A percentile compares a stretch with the other conserved stretches of the same genome.
Evolutionary conservation across 92 coral and sea anemone species (phyloP).

Genomic region (Zoanthus solanderi): DNA sequence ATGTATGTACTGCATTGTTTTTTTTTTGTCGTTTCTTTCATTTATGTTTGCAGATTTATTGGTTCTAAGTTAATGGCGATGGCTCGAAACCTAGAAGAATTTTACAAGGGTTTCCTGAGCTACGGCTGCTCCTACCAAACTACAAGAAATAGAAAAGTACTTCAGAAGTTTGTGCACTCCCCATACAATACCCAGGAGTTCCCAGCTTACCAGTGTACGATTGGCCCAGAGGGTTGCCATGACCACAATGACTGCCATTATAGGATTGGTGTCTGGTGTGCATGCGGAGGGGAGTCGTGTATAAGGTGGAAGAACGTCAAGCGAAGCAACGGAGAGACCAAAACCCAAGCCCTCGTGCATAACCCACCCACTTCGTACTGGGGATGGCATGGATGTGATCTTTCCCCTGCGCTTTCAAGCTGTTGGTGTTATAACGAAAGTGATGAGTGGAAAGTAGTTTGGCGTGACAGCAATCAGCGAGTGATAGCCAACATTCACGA

Average conservation of each 20-base stretch:
- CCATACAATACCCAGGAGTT: constrained; percentile 28
- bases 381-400: constrained; percentile 31
- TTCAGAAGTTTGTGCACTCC: constrained; percentile 53
- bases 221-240: constrained; percentile 58
- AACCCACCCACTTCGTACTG: background rate
- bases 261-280: constrained; percentile 20
- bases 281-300: constrained; percentile 39
- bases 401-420: background rate
- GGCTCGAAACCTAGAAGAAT: constrained; percentile 64
- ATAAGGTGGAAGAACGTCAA: background rate
- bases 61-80: constrained; percentile 40
- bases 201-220: constrained; percentile 53
- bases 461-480: constrained; percentile 25
- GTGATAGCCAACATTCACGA: constrained; percentile 1
- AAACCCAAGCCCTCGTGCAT: background rate
- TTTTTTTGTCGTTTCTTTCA: background rate
- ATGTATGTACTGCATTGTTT: no score
- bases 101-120: constrained; percentile 63
- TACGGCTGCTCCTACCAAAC: constrained; percentile 46
- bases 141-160: constrained; percentile 29
- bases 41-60: constrained; percentile 28
- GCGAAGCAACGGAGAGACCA: background rate
- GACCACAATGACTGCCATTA: constrained; percentile 60
- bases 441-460: constrained; percentile 3
- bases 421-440: constrained; percentile 17